Evolutionary conservation across 2,797 vertebrate species (phyloP).

Genomic region (Tragopan temminckii): DNA sequence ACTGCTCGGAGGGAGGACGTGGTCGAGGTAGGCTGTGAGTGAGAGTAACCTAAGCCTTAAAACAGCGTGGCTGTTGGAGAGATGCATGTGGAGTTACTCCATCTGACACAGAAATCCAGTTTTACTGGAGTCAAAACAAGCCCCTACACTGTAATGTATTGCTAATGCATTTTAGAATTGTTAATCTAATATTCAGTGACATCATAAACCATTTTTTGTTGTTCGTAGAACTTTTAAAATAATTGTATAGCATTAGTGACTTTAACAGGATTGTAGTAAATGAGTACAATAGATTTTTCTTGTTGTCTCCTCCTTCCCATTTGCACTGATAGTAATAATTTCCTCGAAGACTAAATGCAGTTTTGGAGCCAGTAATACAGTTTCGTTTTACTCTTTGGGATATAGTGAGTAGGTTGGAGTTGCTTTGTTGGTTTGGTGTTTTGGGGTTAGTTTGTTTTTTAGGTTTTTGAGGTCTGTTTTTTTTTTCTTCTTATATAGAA

Average conservation of each 20-base stretch:
- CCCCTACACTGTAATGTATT: background rate
- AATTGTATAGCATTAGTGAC: background rate
- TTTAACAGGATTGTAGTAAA: background rate
- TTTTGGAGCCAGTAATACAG: background rate
- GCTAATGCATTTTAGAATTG: background rate
- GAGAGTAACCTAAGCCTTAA: background rate
- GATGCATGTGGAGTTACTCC: background rate
- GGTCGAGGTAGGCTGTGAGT: background rate
- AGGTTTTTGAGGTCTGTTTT: background rate
- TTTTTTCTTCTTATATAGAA: background rate
- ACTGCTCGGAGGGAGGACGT: background rate
- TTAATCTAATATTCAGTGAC: background rate
- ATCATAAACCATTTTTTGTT: background rate
- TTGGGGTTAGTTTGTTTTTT: no score
- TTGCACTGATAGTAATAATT: background rate
- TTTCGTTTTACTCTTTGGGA: background rate
- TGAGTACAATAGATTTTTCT: background rate
- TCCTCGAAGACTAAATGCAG: background rate
- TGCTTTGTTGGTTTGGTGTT: no score
- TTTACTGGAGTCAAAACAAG: background rate
- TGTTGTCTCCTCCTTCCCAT: background rate
- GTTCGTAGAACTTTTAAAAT: background rate
- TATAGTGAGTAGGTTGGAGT: background rate
- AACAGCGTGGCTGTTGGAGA: background rate
- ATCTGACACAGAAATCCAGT: background rate